Evolutionary conservation across 1,140 invertebrate species (phyloP).

Genomic region (Kradibia gibbosae): DNA sequence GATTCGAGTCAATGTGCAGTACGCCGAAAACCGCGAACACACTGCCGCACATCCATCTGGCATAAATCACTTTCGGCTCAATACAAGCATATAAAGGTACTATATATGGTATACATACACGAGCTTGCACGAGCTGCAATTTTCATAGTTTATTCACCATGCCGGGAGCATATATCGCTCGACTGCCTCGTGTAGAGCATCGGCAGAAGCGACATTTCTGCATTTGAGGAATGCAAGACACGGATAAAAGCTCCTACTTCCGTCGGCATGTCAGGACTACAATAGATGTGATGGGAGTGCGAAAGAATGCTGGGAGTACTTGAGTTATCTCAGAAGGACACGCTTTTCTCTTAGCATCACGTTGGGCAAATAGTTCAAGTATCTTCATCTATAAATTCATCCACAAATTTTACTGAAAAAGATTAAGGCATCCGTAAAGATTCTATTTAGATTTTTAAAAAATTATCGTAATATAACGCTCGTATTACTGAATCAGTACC

Average conservation of each 20-base stretch:
- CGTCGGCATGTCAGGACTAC: neutral
- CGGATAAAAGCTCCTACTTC: neutral
- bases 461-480: no score
- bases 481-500: no score
- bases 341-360: neutral
- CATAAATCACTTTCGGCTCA: neutral
- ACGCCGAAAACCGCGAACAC: neutral
- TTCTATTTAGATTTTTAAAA: no score
- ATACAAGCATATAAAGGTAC: neutral
- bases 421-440: no score
- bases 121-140: neutral
- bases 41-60: neutral
- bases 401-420: no score
- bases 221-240: neutral
- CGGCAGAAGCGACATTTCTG: neutral
- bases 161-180: neutral
- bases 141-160: conserved; percentile 14
- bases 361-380: neutral
- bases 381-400: neutral
- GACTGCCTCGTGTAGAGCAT: neutral
- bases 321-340: conserved; percentile 16
- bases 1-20: conserved; percentile 7
- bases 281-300: neutral
- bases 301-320: neutral
- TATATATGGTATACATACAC: neutral